Percentiles rank a stretch among this genome's conserved stretches.
These are phyloP conservation scores for Carassius carassius DNA, from an alignment of 2,113 vertebrate genomes.

Conservation along the genomic window DNA sequence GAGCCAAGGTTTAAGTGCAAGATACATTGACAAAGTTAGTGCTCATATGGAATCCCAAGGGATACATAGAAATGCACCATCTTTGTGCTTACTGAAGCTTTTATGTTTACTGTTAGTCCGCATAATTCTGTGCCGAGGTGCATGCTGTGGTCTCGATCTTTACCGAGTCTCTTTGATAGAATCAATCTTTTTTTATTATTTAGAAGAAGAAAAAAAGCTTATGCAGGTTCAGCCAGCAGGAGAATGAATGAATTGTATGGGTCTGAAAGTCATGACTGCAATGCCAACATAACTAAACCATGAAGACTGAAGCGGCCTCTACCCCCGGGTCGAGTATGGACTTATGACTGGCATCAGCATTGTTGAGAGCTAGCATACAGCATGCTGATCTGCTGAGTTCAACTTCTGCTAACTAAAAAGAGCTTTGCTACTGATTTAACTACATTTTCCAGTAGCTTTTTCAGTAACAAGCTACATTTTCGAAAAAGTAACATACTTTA, in stretches of 20 bases:
- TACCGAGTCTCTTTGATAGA: slow-evolving; percentile 26
- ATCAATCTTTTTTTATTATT: background rate
- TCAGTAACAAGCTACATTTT: background rate
- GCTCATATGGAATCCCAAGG: slow-evolving; percentile 11
- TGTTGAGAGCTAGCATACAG: slow-evolving; percentile 11
- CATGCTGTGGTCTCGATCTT: slow-evolving; percentile 25
- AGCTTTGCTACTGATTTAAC: background rate
- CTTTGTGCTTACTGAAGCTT: background rate
- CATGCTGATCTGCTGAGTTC: slow-evolving; percentile 22
- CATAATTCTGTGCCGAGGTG: background rate
- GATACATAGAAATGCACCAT: slow-evolving; percentile 19
- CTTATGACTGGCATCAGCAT: slow-evolving; percentile 11
- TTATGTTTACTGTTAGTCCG: background rate
- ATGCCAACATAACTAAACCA: slow-evolving; percentile 13
- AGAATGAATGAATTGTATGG: slow-evolving; percentile 3
- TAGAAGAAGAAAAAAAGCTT: background rate
- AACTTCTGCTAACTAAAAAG: slow-evolving; percentile 23
- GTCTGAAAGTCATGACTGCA: slow-evolving; percentile 21
- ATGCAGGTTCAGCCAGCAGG: background rate
- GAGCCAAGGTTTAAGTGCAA: background rate
- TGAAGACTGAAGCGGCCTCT: background rate
- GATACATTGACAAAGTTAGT: slow-evolving; percentile 20
- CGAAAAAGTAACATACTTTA: too few relatives aligned
- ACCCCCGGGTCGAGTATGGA: slow-evolving; percentile 1
- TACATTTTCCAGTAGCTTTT: background rate